Conservation (phyloP, 2,888 invertebrate genomes). For the Crepidodera aurea region DNA sequence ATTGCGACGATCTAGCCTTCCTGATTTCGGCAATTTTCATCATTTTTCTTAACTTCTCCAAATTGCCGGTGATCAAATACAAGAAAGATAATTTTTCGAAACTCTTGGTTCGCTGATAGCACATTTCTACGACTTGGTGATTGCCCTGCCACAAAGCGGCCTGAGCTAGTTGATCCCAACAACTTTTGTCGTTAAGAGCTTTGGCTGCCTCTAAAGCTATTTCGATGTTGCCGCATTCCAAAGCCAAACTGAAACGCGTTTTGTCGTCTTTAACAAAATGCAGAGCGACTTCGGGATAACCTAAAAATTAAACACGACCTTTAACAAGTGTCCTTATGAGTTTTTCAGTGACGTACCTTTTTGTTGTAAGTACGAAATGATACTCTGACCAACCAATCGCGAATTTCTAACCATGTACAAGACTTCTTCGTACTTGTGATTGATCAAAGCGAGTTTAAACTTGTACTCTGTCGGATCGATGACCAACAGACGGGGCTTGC, state of each 20-base stretch:
- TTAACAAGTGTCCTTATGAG: not conserved
- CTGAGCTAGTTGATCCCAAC: constrained; percentile 96
- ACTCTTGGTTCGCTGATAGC: constrained; percentile 98
- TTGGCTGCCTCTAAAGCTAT: constrained; percentile 97
- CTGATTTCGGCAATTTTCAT: constrained; percentile 99
- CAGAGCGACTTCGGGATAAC: constrained; percentile 97
- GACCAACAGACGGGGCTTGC: constrained; percentile 85
- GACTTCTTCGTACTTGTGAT: constrained; percentile 94
- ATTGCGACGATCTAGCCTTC: constrained; percentile 96
- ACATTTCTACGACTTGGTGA: constrained; percentile 94
- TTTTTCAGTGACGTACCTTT: constrained; percentile 68
- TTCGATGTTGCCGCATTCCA: constrained; percentile 99
- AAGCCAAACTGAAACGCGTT: constrained; percentile 91
- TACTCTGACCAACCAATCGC: constrained; percentile 97
- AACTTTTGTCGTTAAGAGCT: constrained; percentile 89
- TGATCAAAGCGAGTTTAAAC: constrained; percentile 96
- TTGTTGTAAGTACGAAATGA: constrained; percentile 97
- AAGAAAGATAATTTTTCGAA: constrained; percentile 98
- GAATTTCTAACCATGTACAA: constrained; percentile 94
- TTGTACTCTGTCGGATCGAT: constrained; percentile 98
- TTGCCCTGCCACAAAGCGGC: constrained; percentile 83
- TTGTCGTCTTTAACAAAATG: constrained; percentile 99
- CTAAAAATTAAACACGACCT: not conserved
- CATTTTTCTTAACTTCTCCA: constrained; percentile 98
- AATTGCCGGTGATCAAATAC: constrained; percentile 96